These are phyloP conservation scores for Chionis minor DNA, from an alignment of 2,113 vertebrate genomes.

Conservation along the genomic window DNA sequence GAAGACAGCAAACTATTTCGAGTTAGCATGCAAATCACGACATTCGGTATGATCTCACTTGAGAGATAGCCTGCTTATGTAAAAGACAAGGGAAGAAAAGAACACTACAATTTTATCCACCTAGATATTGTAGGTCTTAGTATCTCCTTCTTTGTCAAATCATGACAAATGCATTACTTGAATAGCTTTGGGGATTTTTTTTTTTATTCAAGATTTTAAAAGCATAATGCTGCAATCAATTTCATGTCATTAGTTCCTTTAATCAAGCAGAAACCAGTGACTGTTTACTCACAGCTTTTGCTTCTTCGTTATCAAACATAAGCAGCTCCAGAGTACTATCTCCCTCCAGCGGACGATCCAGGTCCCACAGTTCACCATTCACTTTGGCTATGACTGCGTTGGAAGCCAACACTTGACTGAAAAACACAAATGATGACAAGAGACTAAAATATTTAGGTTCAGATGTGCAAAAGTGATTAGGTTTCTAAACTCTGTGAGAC, in stretches of 20 bases:
- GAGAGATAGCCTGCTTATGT: not conserved
- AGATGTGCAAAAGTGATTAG: not conserved
- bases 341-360: constrained; percentile 76
- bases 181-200: not conserved
- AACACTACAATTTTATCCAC: not conserved
- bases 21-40: not conserved
- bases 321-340: constrained; percentile 75
- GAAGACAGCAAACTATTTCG: not conserved
- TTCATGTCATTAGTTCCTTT: not conserved
- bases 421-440: not conserved
- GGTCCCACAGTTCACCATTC: constrained; percentile 76
- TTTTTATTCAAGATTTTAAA: not conserved
- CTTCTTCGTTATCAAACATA: constrained; percentile 75
- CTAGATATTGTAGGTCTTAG: not conserved
- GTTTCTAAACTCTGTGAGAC: not conserved
- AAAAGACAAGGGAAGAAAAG: not conserved
- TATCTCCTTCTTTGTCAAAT: not conserved
- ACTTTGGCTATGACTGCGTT: constrained; percentile 76
- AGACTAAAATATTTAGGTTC: not conserved
- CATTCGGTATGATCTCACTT: fast-evolving
- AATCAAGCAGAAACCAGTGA: not conserved
- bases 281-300: constrained; percentile 73
- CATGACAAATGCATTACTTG: not conserved
- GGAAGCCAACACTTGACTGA: constrained; percentile 71
- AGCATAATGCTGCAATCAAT: not conserved